A percentile compares a stretch with the other conserved stretches of the same genome.
Conservation (phyloP, 2,113 vertebrate species). For the Callospermophilus lateralis region DNA sequence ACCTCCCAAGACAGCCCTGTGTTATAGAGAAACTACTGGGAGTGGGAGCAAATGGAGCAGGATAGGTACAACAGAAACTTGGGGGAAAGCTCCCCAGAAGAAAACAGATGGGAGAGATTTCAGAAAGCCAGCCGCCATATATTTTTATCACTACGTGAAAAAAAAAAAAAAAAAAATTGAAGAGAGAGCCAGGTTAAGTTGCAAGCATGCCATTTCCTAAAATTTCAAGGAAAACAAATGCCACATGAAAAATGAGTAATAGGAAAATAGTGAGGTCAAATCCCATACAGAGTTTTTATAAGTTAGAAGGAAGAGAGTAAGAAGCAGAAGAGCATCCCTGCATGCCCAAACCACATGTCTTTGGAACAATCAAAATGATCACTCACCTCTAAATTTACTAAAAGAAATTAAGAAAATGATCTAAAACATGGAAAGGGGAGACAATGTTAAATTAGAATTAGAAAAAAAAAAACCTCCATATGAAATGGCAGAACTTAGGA, state of each 20-base stretch:
- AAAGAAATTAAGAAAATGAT: not conserved
- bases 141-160: not conserved
- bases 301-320: not conserved
- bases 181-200: not conserved
- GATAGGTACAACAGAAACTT: not conserved
- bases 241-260: not conserved
- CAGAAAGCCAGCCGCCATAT: not conserved
- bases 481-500: not conserved
- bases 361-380: not conserved
- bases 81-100: not conserved
- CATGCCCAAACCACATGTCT: not conserved
- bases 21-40: not conserved
- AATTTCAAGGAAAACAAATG: not conserved
- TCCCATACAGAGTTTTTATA: not conserved
- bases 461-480: not conserved
- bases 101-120: not conserved
- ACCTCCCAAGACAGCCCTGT: not conserved
- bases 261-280: not conserved
- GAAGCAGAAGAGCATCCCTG: not conserved
- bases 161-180: not conserved
- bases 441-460: not conserved
- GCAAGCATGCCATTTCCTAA: not conserved
- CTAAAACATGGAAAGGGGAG: not conserved
- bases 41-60: not conserved
- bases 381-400: not conserved